Evolutionary conservation across 2,113 vertebrate species (phyloP).

Genomic region (Urocynchramus pylzowi): DNA sequence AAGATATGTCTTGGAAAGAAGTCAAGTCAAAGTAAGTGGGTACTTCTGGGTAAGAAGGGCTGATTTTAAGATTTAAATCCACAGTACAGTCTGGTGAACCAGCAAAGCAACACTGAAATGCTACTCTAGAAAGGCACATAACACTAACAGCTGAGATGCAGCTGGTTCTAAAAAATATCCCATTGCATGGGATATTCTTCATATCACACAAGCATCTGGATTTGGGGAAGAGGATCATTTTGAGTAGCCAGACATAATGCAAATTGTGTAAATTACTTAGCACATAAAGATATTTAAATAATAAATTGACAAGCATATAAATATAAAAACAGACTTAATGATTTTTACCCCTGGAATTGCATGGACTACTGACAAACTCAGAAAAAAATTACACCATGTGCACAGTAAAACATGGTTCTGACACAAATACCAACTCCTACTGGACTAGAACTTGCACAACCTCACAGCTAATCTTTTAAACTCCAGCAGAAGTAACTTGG

Average conservation of each 20-base stretch:
- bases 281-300: background rate
- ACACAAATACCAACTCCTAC: background rate
- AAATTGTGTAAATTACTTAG: background rate
- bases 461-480: background rate
- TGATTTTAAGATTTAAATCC: background rate
- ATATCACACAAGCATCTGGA: background rate
- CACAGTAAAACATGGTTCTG: background rate
- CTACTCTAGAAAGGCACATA: fast-evolving
- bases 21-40: background rate
- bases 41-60: background rate
- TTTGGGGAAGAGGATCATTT: background rate
- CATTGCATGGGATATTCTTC: background rate
- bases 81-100: background rate
- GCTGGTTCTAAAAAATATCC: background rate
- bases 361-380: background rate
- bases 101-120: background rate
- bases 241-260: background rate
- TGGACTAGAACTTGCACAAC: background rate
- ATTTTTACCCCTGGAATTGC: background rate
- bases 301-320: background rate
- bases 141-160: background rate
- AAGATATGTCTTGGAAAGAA: background rate
- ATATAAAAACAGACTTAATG: background rate
- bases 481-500: background rate
- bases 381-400: background rate